These are phyloP conservation scores for Thryonomys swinderianus DNA, from an alignment of 2,113 vertebrate species.

Conservation along the genomic window DNA sequence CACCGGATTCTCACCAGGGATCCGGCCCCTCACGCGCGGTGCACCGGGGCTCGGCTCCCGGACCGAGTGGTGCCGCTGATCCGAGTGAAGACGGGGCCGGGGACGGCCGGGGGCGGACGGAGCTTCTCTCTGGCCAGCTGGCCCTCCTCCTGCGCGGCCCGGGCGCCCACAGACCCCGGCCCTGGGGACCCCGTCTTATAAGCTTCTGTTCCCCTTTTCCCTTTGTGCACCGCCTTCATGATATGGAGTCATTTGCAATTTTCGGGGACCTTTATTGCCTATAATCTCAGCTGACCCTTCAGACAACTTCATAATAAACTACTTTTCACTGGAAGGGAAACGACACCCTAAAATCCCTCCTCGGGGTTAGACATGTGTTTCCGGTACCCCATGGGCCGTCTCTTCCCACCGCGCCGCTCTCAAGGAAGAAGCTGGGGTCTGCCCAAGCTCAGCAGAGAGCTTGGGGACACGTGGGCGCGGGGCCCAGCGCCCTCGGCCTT, in stretches of 20 bases:
- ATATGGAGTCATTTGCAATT: neutral
- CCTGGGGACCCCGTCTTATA: neutral
- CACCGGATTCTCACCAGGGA: neutral
- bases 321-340: neutral
- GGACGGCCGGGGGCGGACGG: too few relatives aligned
- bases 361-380: neutral
- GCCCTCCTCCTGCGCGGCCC: neutral
- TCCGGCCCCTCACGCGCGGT: neutral
- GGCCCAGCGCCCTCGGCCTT: neutral
- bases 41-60: neutral
- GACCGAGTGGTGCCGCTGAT: neutral
- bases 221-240: neutral
- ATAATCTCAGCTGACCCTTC: neutral
- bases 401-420: neutral
- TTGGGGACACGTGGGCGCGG: neutral
- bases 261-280: neutral
- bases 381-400: neutral
- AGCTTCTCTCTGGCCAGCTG: neutral
- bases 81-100: accelerated
- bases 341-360: neutral
- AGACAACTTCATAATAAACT: neutral
- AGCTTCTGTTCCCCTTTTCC: neutral
- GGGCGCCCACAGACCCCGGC: too few relatives aligned
- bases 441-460: neutral
- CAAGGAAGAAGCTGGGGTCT: neutral